Evolutionary conservation across 1,140 invertebrate species (phyloP).

Genomic region (Lordiphosa stackelbergi): DNA sequence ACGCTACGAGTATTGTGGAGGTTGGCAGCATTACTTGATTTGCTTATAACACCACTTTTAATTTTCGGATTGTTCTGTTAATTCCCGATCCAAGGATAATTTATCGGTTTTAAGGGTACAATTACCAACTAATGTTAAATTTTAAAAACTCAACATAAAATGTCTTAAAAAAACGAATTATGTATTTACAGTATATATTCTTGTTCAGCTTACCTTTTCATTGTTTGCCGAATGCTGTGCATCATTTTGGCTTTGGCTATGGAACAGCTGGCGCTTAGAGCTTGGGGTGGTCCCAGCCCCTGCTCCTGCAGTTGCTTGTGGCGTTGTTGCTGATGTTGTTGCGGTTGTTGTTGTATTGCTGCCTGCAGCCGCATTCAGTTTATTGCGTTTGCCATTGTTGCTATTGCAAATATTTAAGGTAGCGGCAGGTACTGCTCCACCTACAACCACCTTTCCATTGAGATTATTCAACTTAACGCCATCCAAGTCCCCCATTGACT

Average conservation of each 20-base stretch:
- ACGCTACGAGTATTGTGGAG: no score
- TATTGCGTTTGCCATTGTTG: constrained; percentile 56
- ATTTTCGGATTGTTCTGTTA: no score
- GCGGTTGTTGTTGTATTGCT: constrained; percentile 53
- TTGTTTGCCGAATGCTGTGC: constrained; percentile 58
- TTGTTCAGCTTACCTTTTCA: constrained; percentile 48
- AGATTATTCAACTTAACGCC: constrained; percentile 73
- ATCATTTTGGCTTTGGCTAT: constrained; percentile 73
- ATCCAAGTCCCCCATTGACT: constrained; percentile 81
- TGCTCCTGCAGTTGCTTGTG: constrained; percentile 9
- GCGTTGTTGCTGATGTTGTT: constrained; percentile 14
- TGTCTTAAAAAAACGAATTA: no score
- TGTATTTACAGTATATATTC: not conserved
- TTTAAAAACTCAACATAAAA: no score
- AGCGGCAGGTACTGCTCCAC: constrained; percentile 16
- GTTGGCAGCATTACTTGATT: no score
- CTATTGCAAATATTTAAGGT: constrained; percentile 56
- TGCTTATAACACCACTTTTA: no score
- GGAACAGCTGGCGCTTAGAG: constrained; percentile 70
- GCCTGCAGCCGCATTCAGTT: constrained; percentile 60
- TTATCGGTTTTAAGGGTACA: no score
- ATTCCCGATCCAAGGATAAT: no score
- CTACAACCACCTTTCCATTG: constrained; percentile 45
- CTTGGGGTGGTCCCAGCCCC: constrained; percentile 12
- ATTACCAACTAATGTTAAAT: no score